A percentile compares a stretch with the other conserved stretches of the same genome.
Conservation (phyloP, 2,113 vertebrate genomes). For the Miniopterus natalensis region DNA sequence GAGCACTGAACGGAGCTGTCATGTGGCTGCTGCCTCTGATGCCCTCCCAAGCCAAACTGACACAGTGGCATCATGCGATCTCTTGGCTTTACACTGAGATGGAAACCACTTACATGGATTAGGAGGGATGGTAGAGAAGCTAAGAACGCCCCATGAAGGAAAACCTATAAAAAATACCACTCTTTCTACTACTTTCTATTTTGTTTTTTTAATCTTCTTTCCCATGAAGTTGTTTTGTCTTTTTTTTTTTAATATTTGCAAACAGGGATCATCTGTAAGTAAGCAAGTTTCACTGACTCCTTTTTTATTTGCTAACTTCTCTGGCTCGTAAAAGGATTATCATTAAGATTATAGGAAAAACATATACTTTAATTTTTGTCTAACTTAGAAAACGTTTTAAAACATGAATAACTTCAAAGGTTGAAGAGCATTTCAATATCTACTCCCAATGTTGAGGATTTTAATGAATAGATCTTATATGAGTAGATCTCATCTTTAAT, state of each 20-base stretch:
- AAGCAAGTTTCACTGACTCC: conserved; percentile 41
- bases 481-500: conserved; percentile 41
- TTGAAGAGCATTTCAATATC: conserved; percentile 30
- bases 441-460: not conserved
- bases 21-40: not conserved
- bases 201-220: not conserved
- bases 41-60: conserved; percentile 18
- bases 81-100: not conserved
- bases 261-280: conserved; percentile 9
- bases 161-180: not conserved
- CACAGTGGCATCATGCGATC: not conserved
- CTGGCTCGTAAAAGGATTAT: conserved; percentile 37
- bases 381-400: conserved; percentile 29
- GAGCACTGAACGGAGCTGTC: not conserved
- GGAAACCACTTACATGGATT: not conserved
- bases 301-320: conserved; percentile 16
- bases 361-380: conserved; percentile 2
- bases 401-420: conserved; percentile 37
- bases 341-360: not conserved
- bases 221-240: not conserved
- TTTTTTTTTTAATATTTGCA: not conserved
- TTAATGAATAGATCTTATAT: not conserved
- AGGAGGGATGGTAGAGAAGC: not conserved
- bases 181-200: not conserved
- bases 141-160: conserved; percentile 9